phyloP scores from a whole-genome alignment of 2,888 invertebrate genomes.

The Drosophila nr. medialis region DNA sequence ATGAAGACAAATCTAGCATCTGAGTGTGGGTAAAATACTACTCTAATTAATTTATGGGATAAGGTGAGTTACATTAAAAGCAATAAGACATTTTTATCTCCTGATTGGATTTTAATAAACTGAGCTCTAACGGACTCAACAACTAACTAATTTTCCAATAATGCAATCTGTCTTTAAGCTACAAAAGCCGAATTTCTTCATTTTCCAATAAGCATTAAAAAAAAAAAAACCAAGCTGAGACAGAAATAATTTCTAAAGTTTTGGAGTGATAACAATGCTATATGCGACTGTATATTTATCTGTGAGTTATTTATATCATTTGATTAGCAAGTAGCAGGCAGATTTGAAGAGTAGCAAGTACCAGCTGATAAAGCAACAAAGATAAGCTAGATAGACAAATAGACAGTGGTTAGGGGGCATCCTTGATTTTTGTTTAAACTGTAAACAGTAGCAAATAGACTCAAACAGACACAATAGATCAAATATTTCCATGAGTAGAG shows the following conservation, averaged over 20 bases:
- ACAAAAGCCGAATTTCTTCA: background rate
- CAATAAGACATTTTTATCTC: background rate
- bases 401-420: background rate
- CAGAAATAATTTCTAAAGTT: background rate
- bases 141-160: background rate
- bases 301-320: background rate
- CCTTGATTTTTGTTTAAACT: background rate
- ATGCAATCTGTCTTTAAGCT: background rate
- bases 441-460: background rate
- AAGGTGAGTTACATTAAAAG: background rate
- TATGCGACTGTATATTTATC: background rate
- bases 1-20: constrained; percentile 8
- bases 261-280: background rate
- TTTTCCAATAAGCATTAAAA: background rate
- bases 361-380: background rate
- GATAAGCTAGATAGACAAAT: background rate
- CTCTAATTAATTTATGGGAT: constrained; percentile 1
- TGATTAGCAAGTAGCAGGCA: background rate
- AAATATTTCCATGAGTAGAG: background rate
- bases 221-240: background rate
- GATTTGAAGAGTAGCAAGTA: background rate
- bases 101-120: background rate
- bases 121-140: background rate
- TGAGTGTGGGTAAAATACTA: background rate
- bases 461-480: background rate